Percentiles rank a stretch among this genome's conserved stretches.
Conservation (phyloP, 2,113 vertebrate species). For the Loxodonta africana region DNA sequence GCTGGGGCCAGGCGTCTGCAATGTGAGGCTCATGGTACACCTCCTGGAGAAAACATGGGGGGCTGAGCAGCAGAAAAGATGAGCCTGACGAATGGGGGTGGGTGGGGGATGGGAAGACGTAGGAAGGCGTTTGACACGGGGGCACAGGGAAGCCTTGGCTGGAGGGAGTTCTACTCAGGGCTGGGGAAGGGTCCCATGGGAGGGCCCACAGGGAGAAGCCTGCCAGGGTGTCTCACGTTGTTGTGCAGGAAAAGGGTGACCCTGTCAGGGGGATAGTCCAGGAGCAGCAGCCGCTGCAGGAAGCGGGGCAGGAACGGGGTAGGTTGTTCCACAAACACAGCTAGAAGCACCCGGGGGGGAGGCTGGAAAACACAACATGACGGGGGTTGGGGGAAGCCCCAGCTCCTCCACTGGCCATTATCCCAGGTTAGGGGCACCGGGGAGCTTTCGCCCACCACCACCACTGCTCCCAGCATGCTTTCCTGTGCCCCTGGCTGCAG, state of each 20-base stretch:
- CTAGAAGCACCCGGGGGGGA: constrained; percentile 88
- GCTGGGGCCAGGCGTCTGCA: constrained; percentile 84
- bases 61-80: not conserved
- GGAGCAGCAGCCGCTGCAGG: constrained; percentile 86
- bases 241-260: constrained; percentile 91
- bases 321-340: constrained; percentile 90
- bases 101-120: not conserved
- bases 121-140: not conserved
- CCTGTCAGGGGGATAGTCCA: constrained; percentile 88
- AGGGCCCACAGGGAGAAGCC: not conserved
- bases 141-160: not conserved
- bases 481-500: not conserved
- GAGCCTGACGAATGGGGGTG: rapidly evolving
- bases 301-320: constrained; percentile 91
- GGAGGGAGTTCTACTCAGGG: not conserved
- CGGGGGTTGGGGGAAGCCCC: not conserved
- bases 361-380: constrained; percentile 37
- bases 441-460: not conserved
- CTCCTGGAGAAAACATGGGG: constrained; percentile 80
- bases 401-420: not conserved
- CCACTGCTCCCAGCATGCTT: not conserved
- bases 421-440: not conserved
- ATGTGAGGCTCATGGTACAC: constrained; percentile 90
- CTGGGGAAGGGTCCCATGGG: no score
- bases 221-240: constrained; percentile 78